phyloP scores from a whole-genome alignment of 35 echinoderm and acorn worm species.

The Anneissia japonica region DNA sequence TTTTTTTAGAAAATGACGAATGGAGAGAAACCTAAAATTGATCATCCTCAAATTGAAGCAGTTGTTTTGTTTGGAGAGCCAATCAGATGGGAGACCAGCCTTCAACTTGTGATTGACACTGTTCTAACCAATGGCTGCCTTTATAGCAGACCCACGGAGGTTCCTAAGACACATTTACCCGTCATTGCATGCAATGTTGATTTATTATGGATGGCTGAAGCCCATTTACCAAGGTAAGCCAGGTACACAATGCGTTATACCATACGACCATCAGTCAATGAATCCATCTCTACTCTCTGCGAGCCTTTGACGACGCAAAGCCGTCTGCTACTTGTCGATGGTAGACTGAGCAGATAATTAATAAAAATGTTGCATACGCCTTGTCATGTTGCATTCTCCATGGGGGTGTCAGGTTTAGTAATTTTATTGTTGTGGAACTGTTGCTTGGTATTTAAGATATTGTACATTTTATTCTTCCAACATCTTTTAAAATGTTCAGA shows the following conservation, averaged over 20 bases:
- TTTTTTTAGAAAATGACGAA: not conserved
- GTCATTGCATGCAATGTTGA: conserved; percentile 89
- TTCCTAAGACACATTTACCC: conserved; percentile 69
- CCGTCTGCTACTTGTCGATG: too few relatives aligned
- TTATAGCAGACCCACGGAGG: conserved; percentile 4
- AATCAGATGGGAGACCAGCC: conserved; percentile 80
- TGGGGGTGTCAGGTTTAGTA: too few relatives aligned
- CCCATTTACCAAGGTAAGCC: conserved; percentile 72
- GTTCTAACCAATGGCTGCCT: conserved; percentile 78
- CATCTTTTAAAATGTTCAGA: too few relatives aligned
- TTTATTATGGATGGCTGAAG: conserved; percentile 82
- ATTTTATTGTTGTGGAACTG: too few relatives aligned
- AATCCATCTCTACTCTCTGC: too few relatives aligned
- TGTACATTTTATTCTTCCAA: too few relatives aligned
- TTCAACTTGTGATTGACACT: conserved; percentile 77
- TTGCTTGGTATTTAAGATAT: too few relatives aligned
- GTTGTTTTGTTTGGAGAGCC: conserved; percentile 88
- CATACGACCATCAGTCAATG: not conserved
- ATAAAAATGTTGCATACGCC: too few relatives aligned
- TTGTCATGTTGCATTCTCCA: too few relatives aligned
- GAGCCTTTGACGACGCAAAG: too few relatives aligned
- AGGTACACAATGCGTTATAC: not conserved
- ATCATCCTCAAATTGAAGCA: conserved; percentile 71
- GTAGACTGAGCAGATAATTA: too few relatives aligned
- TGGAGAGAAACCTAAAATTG: not conserved